Evolutionary conservation across 2,797 vertebrate species (phyloP).

Genomic region (Melanogrammus aeglefinus): DNA sequence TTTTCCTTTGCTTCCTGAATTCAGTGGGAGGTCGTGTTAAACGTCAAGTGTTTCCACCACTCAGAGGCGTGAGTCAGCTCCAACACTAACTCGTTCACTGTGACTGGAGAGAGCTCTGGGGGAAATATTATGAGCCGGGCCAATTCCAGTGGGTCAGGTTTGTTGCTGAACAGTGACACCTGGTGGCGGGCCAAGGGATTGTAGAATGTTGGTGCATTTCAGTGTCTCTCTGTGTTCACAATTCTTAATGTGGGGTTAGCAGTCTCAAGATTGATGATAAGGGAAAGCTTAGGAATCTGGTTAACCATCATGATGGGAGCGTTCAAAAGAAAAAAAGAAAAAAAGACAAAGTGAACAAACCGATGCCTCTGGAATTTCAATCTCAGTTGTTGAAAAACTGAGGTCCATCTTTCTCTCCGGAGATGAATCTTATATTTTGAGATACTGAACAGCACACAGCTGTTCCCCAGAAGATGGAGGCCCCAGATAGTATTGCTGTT

Average conservation of each 20-base stretch:
- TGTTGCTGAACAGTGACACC: neutral
- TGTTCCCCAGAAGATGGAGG: no score
- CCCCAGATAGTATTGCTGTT: neutral
- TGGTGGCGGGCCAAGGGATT: neutral
- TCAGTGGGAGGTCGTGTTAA: slow-evolving; percentile 22
- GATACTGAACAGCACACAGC: neutral
- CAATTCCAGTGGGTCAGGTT: neutral
- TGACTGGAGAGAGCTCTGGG: neutral
- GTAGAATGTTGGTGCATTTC: no score
- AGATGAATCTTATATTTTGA: neutral
- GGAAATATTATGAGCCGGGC: neutral
- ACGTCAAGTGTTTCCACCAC: slow-evolving; percentile 17
- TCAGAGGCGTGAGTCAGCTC: slow-evolving; percentile 23
- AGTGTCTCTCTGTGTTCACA: no score
- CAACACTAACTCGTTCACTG: no score
- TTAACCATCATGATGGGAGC: neutral
- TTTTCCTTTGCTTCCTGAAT: neutral
- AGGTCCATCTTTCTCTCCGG: neutral
- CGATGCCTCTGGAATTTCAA: neutral
- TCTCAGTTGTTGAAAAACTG: neutral
- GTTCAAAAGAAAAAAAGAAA: neutral
- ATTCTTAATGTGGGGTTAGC: neutral
- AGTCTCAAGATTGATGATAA: neutral
- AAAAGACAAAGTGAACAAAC: neutral
- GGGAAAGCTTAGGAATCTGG: neutral